These are phyloP conservation scores for Drosophila lutescens DNA, from an alignment of 2,888 invertebrate species.

Conservation along the genomic window DNA sequence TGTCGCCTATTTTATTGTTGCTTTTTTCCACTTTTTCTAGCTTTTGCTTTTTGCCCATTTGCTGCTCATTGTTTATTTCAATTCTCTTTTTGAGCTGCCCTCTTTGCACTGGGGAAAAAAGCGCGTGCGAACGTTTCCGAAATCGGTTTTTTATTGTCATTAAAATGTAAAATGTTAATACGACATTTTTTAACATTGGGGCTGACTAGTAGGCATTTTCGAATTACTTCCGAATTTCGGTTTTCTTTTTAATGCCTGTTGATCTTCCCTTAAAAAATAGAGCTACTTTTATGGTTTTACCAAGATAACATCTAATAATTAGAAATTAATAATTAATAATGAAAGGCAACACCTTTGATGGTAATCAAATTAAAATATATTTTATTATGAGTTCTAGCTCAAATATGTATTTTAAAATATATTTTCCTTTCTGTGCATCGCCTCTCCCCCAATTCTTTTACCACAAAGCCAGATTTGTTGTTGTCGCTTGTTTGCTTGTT, in stretches of 20 bases:
- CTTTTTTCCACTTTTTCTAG: conserved; percentile 64
- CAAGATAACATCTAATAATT: no score
- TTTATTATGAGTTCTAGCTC: not conserved
- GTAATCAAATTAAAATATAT: not conserved
- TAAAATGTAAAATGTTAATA: no score
- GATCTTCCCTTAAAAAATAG: not conserved
- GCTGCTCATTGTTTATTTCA: conserved; percentile 57
- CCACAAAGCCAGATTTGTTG: conserved; percentile 35
- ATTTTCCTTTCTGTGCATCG: not conserved
- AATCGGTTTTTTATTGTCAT: not conserved
- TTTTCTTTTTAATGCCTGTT: not conserved
- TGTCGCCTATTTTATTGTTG: conserved; percentile 70
- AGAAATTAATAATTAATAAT: no score
- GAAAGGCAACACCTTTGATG: no score
- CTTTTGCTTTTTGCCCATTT: conserved; percentile 51
- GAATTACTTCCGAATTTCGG: not conserved
- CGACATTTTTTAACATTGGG: not conserved
- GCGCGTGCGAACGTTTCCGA: no score
- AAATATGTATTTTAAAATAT: no score
- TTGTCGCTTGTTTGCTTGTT: conserved; percentile 37
- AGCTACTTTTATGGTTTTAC: no score
- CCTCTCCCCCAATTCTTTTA: conserved; percentile 9
- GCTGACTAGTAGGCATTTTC: not conserved
- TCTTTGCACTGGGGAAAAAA: conserved; percentile 18
- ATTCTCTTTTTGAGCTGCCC: conserved; percentile 51